Conservation (phyloP, 2,888 invertebrate species). For the Xylocampa areola region DNA sequence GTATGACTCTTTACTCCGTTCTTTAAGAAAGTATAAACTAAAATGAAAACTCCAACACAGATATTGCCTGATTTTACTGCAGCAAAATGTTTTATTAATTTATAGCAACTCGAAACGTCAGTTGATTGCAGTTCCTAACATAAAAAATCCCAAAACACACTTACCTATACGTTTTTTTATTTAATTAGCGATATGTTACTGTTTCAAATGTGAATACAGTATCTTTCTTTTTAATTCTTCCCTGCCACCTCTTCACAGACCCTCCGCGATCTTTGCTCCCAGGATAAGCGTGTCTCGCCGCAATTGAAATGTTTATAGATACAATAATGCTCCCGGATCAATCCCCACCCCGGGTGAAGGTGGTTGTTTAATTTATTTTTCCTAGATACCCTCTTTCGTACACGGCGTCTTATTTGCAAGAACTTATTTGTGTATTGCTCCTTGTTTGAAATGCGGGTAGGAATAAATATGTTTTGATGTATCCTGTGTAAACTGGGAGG, state of each 20-base stretch:
- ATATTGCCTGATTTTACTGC: no score
- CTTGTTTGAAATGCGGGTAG: conserved; percentile 48
- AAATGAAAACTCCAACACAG: no score
- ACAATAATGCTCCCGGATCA: conserved; percentile 85
- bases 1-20: no score
- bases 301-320: conserved; percentile 88
- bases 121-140: no score
- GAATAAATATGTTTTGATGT: conserved; percentile 54
- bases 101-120: no score
- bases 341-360: conserved; percentile 71
- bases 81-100: no score
- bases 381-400: conserved; percentile 61
- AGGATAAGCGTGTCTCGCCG: conserved; percentile 64
- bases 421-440: conserved; percentile 53
- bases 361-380: conserved; percentile 84
- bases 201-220: background rate
- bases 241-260: conserved; percentile 23
- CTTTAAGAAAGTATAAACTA: no score
- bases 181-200: no score
- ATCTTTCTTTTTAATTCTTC: background rate
- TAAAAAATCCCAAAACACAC: no score
- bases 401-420: conserved; percentile 57
- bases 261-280: conserved; percentile 61
- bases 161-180: no score
- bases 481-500: conserved; percentile 28